Evolutionary conservation across 1,140 invertebrate genomes (phyloP).

Genomic region (Aricia agestis): DNA sequence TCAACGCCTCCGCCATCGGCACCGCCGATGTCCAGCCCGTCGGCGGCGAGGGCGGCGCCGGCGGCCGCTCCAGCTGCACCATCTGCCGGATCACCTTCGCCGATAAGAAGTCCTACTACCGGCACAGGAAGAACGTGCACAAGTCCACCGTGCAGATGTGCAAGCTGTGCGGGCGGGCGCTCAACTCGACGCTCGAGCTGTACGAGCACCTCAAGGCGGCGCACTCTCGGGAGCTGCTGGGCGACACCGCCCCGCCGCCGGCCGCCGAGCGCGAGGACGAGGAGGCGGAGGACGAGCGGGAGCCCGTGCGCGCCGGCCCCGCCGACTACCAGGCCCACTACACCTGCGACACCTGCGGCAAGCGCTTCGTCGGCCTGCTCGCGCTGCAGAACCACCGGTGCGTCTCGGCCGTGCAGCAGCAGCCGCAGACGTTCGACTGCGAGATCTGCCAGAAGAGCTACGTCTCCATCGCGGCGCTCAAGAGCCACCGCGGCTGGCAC

Average conservation of each 20-base stretch:
- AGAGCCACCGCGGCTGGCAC: constrained; percentile 80
- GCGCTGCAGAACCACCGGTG: constrained; percentile 72
- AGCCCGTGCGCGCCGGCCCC: constrained; percentile 49
- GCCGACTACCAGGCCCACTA: constrained; percentile 68
- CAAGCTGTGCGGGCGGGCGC: constrained; percentile 70
- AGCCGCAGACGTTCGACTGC: constrained; percentile 74
- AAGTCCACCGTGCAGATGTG: constrained; percentile 69
- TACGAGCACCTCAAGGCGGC: constrained; percentile 71
- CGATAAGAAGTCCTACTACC: constrained; percentile 74
- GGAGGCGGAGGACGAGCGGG: constrained; percentile 58
- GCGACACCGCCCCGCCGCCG: constrained; percentile 64
- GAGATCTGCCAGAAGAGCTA: constrained; percentile 78
- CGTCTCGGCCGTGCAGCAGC: constrained; percentile 47
- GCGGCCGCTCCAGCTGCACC: constrained; percentile 67
- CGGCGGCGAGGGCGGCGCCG: constrained; percentile 27
- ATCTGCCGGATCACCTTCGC: constrained; percentile 73
- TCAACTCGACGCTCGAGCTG: constrained; percentile 66
- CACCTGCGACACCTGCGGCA: constrained; percentile 68
- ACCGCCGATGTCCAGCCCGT: constrained; percentile 34
- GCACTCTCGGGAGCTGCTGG: constrained; percentile 69
- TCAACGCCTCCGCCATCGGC: constrained; percentile 46
- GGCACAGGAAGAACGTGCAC: constrained; percentile 72
- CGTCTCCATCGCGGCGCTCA: constrained; percentile 74
- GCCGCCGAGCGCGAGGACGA: constrained; percentile 50
- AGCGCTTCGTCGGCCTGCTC: constrained; percentile 67